Evolutionary conservation across 2,888 invertebrate species (phyloP), one percentile per base, ranked within the genome.

Genomic region (Colostygia pectinataria): DNA sequence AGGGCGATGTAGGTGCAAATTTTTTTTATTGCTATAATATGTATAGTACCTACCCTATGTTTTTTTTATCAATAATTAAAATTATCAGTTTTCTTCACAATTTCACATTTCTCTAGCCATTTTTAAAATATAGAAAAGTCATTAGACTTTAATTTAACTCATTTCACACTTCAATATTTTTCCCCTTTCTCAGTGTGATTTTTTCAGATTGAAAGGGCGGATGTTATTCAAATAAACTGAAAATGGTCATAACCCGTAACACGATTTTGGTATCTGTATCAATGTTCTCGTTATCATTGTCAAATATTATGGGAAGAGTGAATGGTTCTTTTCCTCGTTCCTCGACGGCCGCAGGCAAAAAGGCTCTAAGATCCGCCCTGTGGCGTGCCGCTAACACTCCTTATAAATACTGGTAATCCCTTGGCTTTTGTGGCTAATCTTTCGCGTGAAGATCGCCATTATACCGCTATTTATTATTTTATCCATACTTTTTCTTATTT

Each of bases 401-500:
- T 86, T 89, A 88, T 87, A 89, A 88, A 89, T 87, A 90, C 86
- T 89, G 79, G 80, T 86, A 89, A 89, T 83, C 85, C 82, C 69
- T 71, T 74, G 80, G 87, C 87, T 88, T 87, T 82, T 82, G 84
- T 80, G 80, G 85, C 88, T 90, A 90, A 90, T 89, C 89, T 86
- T 87, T 84, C 77, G 83, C 87, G 85, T 84, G 83, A 80, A 89
- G 83, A 86, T 87, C 84, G 81, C 83, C 79, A 85, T 89, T 87
- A 87, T 81, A 80, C 84, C 75, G 80, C 84, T 82, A 87, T 90
- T 89, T 88, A 86, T 89, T 86, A 87, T 86, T 87, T 83, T 68
- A 73, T 74, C 69, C 77, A 71, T 71, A 80, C 80, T 86, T 83
- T 85, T 25, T 78, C 78, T 79, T 80, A 80, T 80, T 78, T 76